These are phyloP conservation scores for Cantharis flavilabris DNA, from an alignment of 2,888 invertebrate species.

Conservation along the genomic window DNA sequence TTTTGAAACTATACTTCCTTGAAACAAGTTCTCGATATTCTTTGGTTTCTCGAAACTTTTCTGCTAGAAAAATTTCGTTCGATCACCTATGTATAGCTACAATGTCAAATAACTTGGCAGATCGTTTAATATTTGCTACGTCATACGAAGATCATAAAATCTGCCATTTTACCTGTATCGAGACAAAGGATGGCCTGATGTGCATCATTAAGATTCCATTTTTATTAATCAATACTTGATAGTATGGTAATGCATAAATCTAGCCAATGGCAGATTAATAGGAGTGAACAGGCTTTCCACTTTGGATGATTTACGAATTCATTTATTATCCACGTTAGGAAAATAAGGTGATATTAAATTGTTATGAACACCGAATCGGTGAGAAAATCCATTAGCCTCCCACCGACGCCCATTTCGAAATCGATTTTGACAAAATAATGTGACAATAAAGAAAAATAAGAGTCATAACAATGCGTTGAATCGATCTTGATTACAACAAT, in stretches of 20 bases:
- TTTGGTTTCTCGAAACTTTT: neutral
- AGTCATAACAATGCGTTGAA: neutral
- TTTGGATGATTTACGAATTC: neutral
- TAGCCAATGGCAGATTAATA: neutral
- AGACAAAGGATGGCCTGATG: no score
- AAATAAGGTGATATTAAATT: neutral
- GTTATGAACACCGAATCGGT: neutral
- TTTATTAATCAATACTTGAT: neutral
- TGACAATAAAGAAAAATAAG: neutral
- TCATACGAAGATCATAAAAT: neutral
- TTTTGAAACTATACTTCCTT: neutral
- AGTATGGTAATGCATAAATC: neutral
- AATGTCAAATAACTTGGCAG: conserved; percentile 19
- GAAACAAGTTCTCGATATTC: neutral
- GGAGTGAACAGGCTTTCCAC: neutral
- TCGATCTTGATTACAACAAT: neutral
- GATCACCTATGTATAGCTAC: neutral
- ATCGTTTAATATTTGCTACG: conserved; percentile 6
- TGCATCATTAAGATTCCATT: no score
- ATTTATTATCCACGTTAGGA: neutral
- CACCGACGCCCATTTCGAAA: neutral
- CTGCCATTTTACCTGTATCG: neutral
- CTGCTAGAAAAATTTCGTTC: neutral
- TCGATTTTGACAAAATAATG: neutral
- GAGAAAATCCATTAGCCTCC: neutral